Percentiles rank a stretch among this genome's conserved stretches.
Evolutionary conservation across 2,888 invertebrate species (phyloP).

Genomic region (Sphaerophoria rueppellii): DNA sequence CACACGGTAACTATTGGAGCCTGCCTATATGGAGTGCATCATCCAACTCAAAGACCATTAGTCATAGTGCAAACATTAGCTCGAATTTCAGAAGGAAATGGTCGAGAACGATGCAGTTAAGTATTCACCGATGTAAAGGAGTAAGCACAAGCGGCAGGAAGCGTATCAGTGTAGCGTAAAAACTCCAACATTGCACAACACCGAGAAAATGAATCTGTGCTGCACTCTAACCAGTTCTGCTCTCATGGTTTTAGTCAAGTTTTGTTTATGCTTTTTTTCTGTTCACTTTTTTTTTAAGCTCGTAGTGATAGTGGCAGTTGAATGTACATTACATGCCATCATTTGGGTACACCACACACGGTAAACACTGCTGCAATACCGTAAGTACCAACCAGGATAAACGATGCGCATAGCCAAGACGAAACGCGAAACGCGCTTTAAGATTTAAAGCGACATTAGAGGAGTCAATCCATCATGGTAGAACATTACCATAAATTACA

Average conservation of each 20-base stretch:
- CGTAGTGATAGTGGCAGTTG: slow-evolving; percentile 69
- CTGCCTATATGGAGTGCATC: slow-evolving; percentile 43
- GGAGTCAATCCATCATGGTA: slow-evolving; percentile 83
- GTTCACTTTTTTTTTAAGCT: slow-evolving; percentile 9
- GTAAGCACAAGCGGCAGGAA: slow-evolving; percentile 78
- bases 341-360: slow-evolving; percentile 67
- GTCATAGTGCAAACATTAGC: slow-evolving; percentile 73
- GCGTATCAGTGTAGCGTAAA: slow-evolving; percentile 72
- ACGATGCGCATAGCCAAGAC: slow-evolving; percentile 67
- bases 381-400: slow-evolving; percentile 12
- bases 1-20: slow-evolving; percentile 48
- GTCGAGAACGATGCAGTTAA: slow-evolving; percentile 29
- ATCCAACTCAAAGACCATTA: slow-evolving; percentile 69
- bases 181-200: slow-evolving; percentile 65
- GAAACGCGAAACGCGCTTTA: slow-evolving; percentile 74
- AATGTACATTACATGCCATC: slow-evolving; percentile 72
- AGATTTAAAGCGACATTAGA: slow-evolving; percentile 83
- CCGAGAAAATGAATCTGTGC: slow-evolving; percentile 51
- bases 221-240: slow-evolving; percentile 54
- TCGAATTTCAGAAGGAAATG: slow-evolving; percentile 70
- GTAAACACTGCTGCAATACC: slow-evolving; percentile 37
- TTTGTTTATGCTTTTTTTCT: not conserved
- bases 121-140: slow-evolving; percentile 36
- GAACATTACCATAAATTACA: slow-evolving; percentile 83
- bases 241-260: not conserved